Conservation (phyloP, 2,888 invertebrate species). For the Anoplius nigerrimus region DNA sequence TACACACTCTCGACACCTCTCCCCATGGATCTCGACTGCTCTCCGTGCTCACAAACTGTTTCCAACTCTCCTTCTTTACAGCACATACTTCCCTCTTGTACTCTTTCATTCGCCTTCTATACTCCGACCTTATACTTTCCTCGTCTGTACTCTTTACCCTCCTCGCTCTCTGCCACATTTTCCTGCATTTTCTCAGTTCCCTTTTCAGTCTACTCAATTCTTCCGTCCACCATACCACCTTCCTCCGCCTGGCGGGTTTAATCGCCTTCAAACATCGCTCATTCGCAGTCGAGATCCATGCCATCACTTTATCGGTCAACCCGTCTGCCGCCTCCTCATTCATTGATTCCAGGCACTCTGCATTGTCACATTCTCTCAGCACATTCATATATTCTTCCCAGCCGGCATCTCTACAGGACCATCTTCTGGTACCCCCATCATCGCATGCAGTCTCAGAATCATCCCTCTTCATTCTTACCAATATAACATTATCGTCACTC, state of each 20-base stretch:
- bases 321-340: neutral
- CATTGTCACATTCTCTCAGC: neutral
- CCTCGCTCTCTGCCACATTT: conserved; percentile 1
- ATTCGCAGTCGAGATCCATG: conserved; percentile 5
- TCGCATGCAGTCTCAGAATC: neutral
- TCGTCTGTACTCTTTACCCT: neutral
- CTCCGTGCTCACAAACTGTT: neutral
- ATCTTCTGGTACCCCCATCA: neutral
- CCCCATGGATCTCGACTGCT: conserved; percentile 13
- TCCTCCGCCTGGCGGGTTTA: neutral
- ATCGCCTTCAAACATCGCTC: neutral
- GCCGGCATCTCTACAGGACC: neutral
- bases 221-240: conserved; percentile 10
- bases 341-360: neutral
- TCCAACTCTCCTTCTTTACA: conserved; percentile 5
- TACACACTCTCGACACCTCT: conserved; percentile 2
- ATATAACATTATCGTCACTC: conserved; percentile 18
- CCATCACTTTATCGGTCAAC: neutral
- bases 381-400: neutral
- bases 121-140: neutral
- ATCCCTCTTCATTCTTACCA: neutral
- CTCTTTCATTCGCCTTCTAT: neutral
- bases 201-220: neutral
- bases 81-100: neutral
- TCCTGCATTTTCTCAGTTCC: neutral